A percentile compares a stretch with the other conserved stretches of the same genome.
These are phyloP conservation scores for Phrynocephalus vlangalii DNA, from an alignment of 2,797 vertebrate species.

Conservation along the genomic window DNA sequence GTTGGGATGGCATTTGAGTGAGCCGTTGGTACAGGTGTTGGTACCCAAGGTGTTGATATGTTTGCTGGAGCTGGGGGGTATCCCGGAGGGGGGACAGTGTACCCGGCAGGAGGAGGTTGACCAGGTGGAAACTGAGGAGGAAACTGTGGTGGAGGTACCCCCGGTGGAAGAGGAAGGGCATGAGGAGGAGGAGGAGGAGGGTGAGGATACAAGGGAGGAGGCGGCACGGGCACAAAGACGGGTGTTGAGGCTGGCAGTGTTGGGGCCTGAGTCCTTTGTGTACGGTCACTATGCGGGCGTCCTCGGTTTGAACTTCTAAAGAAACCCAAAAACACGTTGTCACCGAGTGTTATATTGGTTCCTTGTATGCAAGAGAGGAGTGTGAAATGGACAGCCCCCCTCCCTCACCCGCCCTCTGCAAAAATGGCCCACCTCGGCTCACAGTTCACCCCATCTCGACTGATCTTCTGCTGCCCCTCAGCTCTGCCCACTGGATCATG, in stretches of 20 bases:
- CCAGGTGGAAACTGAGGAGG: conserved; percentile 85
- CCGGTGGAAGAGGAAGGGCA: conserved; percentile 84
- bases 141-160: conserved; percentile 85
- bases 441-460: neutral
- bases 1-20: conserved; percentile 83
- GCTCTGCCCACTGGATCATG: accelerated
- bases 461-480: conserved; percentile 22
- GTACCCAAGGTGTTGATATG: conserved; percentile 88
- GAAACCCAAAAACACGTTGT: conserved; percentile 73
- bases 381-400: conserved; percentile 29
- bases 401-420: neutral
- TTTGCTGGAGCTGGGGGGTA: conserved; percentile 88
- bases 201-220: conserved; percentile 82
- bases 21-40: conserved; percentile 86
- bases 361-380: conserved; percentile 48
- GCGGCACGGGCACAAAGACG: conserved; percentile 84
- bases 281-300: conserved; percentile 80
- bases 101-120: conserved; percentile 87
- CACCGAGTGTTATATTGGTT: conserved; percentile 67
- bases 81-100: conserved; percentile 87
- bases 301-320: conserved; percentile 83
- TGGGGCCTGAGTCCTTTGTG: conserved; percentile 82
- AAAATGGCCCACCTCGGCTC: conserved; percentile 27
- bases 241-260: conserved; percentile 80
- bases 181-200: conserved; percentile 83